These are phyloP conservation scores for Cyaniris semiargus DNA, from an alignment of 2,888 invertebrate genomes.

Conservation along the genomic window DNA sequence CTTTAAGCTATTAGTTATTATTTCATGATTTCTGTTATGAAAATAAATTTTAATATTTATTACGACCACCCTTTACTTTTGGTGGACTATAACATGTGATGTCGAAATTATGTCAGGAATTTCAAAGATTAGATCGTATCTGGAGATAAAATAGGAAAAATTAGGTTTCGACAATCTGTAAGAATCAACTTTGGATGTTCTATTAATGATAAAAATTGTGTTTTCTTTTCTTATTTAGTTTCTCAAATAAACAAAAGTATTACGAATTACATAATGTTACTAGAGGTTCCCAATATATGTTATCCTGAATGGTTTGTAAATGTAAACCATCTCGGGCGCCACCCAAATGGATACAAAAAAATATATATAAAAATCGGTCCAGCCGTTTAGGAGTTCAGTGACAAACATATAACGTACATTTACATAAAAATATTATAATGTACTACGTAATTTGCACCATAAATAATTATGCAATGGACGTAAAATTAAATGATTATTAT, in stretches of 20 bases:
- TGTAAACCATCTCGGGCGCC: no score
- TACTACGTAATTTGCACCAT: no score
- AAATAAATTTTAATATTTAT: slow-evolving; percentile 32
- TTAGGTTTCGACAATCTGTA: background rate
- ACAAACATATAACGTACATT: no score
- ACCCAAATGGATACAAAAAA: no score
- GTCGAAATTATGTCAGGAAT: background rate
- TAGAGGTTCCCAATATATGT: no score
- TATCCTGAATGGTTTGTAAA: no score
- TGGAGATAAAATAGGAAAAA: background rate
- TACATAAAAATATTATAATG: no score
- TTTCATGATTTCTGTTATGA: slow-evolving; percentile 39
- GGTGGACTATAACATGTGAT: background rate
- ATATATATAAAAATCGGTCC: no score
- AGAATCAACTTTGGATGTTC: background rate
- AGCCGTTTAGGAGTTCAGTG: no score
- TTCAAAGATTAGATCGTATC: background rate
- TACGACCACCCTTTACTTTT: slow-evolving; percentile 26
- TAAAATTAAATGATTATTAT: background rate
- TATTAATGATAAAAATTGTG: background rate
- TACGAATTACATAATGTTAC: no score
- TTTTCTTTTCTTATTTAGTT: background rate
- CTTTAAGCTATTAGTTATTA: slow-evolving; percentile 51
- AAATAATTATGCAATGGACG: no score
- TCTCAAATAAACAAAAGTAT: no score